A percentile compares a stretch with the other conserved stretches of the same genome.
Evolutionary conservation across 2,888 invertebrate species (phyloP).

Genomic region (Drosophila quinaria): DNA sequence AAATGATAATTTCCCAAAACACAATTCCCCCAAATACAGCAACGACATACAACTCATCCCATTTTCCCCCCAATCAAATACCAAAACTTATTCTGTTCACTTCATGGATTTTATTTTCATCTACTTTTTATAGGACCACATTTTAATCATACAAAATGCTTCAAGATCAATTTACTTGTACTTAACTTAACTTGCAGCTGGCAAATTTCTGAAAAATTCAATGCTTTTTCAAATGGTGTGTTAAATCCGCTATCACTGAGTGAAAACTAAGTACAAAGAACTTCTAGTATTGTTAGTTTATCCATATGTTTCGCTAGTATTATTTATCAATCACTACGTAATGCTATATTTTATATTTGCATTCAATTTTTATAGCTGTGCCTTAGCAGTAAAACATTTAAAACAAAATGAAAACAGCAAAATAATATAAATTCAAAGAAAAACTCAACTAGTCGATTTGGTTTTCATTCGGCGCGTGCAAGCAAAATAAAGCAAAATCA

Average conservation of each 20-base stretch:
- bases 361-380: slow-evolving; percentile 40
- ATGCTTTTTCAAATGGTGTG: slow-evolving; percentile 74
- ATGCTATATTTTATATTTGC: slow-evolving; percentile 17
- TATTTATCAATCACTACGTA: slow-evolving; percentile 20
- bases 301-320: slow-evolving; percentile 31
- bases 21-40: slow-evolving; percentile 18
- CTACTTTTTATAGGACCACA: slow-evolving; percentile 66
- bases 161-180: slow-evolving; percentile 57
- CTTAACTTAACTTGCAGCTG: slow-evolving; percentile 54
- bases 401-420: neutral
- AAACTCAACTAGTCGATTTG: slow-evolving; percentile 82
- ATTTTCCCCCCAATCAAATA: slow-evolving; percentile 16
- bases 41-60: slow-evolving; percentile 29
- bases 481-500: slow-evolving; percentile 39
- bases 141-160: slow-evolving; percentile 57
- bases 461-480: slow-evolving; percentile 86
- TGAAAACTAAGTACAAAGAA: slow-evolving; percentile 25
- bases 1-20: slow-evolving; percentile 8
- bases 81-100: slow-evolving; percentile 45
- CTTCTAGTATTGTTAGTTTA: slow-evolving; percentile 19
- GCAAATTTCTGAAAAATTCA: slow-evolving; percentile 50
- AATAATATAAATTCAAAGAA: slow-evolving; percentile 8
- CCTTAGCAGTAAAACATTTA: slow-evolving; percentile 17
- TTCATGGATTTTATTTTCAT: slow-evolving; percentile 61
- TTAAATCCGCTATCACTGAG: slow-evolving; percentile 71